These are phyloP conservation scores for Hippoglossus stenolepis DNA, from an alignment of 2,113 vertebrate species.

Conservation along the genomic window DNA sequence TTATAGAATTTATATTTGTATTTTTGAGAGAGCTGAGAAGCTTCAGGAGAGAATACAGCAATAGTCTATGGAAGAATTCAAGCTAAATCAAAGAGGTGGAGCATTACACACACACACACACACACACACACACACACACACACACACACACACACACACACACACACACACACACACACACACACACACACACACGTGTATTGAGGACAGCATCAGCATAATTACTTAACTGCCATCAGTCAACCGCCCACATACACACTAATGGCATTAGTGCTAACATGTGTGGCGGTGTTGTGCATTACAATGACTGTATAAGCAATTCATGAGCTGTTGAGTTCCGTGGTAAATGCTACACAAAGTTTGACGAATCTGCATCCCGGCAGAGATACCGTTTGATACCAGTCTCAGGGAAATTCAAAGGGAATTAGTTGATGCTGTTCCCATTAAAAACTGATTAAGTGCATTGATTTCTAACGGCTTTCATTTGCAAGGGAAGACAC, in stretches of 20 bases:
- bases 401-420: constrained; percentile 1
- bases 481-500: constrained; percentile 4
- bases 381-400: constrained; percentile 2
- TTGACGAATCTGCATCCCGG: constrained; percentile 11
- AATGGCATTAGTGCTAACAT: constrained; percentile 59
- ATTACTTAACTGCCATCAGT: constrained; percentile 18
- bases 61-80: no score
- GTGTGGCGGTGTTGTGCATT: constrained; percentile 42
- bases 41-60: no score
- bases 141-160: no score
- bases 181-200: neutral
- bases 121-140: no score
- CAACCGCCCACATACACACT: constrained; percentile 42
- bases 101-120: no score
- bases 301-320: constrained; percentile 39
- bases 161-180: no score
- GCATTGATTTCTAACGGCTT: constrained; percentile 15
- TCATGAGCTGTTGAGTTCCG: constrained; percentile 7
- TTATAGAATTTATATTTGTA: neutral
- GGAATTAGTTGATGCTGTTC: constrained; percentile 13
- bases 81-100: no score
- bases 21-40: neutral
- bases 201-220: constrained; percentile 1
- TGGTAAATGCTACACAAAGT: constrained; percentile 1
- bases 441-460: constrained; percentile 24